Conservation (phyloP, 2,888 invertebrate genomes). For the Ophion ellenae region DNA sequence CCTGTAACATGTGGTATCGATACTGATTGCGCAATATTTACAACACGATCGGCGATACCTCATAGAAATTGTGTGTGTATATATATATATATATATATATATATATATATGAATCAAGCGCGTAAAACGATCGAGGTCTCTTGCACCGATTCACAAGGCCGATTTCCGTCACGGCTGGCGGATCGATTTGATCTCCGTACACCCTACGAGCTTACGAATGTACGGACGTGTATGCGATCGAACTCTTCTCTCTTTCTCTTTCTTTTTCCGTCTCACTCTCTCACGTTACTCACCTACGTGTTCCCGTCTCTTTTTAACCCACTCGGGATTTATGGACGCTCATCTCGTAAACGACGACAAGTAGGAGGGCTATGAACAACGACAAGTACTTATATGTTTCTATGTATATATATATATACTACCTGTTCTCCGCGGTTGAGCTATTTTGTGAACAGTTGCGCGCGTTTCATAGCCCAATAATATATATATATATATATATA, state of each 20-base stretch:
- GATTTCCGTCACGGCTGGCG: conserved; percentile 70
- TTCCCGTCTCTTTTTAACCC: conserved; percentile 24
- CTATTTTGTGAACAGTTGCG: conserved; percentile 27
- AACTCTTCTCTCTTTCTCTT: conserved; percentile 68
- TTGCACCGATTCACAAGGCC: conserved; percentile 68
- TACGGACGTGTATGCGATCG: conserved; percentile 62
- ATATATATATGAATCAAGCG: conserved; percentile 30
- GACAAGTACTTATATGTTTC: conserved; percentile 15
- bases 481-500: background rate
- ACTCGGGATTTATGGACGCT: conserved; percentile 41
- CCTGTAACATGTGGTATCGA: background rate
- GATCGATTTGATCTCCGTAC: conserved; percentile 66
- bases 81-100: conserved; percentile 24
- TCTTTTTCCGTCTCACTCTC: conserved; percentile 18
- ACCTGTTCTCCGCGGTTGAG: conserved; percentile 41
- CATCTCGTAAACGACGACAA: conserved; percentile 46
- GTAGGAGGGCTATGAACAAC: conserved; percentile 37
- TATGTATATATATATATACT: conserved; percentile 5
- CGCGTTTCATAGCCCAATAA: background rate
- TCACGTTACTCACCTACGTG: conserved; percentile 13
- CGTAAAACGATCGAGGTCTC: conserved; percentile 57
- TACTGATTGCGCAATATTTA: conserved; percentile 1
- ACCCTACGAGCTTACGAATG: conserved; percentile 55
- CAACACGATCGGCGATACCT: conserved; percentile 25
- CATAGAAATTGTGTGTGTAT: conserved; percentile 1